Evolutionary conservation across 37 sponge, comb jelly and placozoan genomes (phyloP).

Genomic region (Hexactinellida sp.): DNA sequence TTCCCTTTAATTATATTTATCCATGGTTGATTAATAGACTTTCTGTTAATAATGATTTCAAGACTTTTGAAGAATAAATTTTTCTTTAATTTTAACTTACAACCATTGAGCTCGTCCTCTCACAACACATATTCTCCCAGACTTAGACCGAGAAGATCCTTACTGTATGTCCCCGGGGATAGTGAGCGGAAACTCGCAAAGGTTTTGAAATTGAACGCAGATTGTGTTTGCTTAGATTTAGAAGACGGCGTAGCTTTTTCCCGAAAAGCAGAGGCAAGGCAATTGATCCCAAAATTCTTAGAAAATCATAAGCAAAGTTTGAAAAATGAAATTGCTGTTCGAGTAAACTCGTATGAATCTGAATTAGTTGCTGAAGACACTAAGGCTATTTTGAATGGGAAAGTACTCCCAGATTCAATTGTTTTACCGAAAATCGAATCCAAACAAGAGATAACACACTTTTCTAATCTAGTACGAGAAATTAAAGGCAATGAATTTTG

Average conservation of each 20-base stretch:
- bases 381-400: constrained; percentile 24
- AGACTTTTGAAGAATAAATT: background rate
- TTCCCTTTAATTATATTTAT: no score
- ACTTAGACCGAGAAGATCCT: constrained; percentile 52
- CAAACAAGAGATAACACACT: constrained; percentile 38
- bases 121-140: background rate
- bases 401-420: constrained; percentile 46
- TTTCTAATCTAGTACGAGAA: background rate
- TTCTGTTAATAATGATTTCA: no score
- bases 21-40: no score
- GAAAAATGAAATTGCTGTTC: constrained; percentile 47
- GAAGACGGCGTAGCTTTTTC: constrained; percentile 89
- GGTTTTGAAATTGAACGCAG: constrained; percentile 48
- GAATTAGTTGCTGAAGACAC: constrained; percentile 42
- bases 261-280: constrained; percentile 44
- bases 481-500: constrained; percentile 19
- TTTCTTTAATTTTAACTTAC: background rate
- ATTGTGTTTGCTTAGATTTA: constrained; percentile 67
- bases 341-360: constrained; percentile 59
- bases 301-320: background rate
- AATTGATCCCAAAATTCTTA: background rate
- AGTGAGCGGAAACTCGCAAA: constrained; percentile 64
- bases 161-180: constrained; percentile 85
- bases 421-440: constrained; percentile 78
- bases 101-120: background rate